Percentiles rank a stretch among this genome's conserved stretches.
Evolutionary conservation across 2,113 vertebrate species (phyloP).

Genomic region (Callocephalon fimbriatum): DNA sequence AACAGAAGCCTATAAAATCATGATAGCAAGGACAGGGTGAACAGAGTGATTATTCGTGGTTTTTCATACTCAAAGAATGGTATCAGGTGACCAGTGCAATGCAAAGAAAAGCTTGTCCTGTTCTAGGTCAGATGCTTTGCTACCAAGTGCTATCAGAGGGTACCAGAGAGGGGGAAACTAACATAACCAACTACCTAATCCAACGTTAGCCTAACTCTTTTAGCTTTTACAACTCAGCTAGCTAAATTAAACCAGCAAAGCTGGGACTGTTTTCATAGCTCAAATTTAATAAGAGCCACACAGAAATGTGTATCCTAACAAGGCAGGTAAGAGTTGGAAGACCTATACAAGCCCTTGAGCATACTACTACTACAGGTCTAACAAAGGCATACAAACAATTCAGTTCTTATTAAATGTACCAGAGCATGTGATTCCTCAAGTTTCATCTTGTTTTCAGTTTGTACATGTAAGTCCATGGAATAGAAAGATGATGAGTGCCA

Average conservation of each 20-base stretch:
- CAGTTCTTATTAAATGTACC: neutral
- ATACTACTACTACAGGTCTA: neutral
- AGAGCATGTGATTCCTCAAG: fast-evolving
- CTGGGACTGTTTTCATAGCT: neutral
- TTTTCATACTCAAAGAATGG: neutral
- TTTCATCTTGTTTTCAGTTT: neutral
- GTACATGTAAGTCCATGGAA: neutral
- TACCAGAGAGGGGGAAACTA: neutral
- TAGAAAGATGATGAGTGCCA: neutral
- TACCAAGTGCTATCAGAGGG: neutral
- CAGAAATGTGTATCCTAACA: neutral
- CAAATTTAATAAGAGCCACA: neutral
- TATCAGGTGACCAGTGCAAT: neutral
- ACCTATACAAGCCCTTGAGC: neutral
- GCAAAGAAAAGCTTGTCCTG: neutral
- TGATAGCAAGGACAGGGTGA: neutral
- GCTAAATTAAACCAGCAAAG: neutral
- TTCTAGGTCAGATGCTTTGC: neutral
- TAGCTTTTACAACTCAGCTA: neutral
- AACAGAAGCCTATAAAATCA: neutral
- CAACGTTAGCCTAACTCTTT: neutral
- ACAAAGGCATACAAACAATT: neutral
- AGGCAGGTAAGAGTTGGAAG: neutral
- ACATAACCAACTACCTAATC: neutral
- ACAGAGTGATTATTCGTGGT: neutral